Evolutionary conservation across 2,888 invertebrate species (phyloP).

Genomic region (Monopis laevigella): DNA sequence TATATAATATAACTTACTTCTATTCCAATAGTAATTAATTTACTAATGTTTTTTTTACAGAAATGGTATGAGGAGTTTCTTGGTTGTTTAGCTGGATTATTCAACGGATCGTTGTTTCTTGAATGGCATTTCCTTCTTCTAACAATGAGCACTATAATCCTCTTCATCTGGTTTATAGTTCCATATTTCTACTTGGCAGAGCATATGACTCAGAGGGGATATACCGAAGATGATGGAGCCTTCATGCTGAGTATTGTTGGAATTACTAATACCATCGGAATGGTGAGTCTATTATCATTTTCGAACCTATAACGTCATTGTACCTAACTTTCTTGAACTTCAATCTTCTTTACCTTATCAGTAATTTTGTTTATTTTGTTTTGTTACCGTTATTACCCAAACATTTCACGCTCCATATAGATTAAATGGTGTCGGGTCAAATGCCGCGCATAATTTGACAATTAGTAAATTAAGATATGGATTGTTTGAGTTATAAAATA

Average conservation of each 20-base stretch:
- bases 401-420: no score
- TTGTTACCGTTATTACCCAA: no score
- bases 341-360: no score
- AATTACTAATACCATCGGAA: constrained; percentile 89
- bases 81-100: constrained; percentile 49
- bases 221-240: constrained; percentile 78
- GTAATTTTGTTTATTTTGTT: no score
- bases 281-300: constrained; percentile 77
- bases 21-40: no score
- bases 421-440: no score
- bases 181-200: constrained; percentile 95
- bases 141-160: constrained; percentile 84
- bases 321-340: no score
- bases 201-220: constrained; percentile 75
- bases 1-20: constrained; percentile 2
- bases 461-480: no score
- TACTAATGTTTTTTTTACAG: constrained; percentile 27
- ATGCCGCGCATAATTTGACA: no score
- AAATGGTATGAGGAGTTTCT: constrained; percentile 54
- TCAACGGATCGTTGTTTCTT: constrained; percentile 82
- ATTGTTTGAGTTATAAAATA: no score
- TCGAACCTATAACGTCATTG: no score
- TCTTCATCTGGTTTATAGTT: constrained; percentile 95
- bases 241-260: constrained; percentile 87
- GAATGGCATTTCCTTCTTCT: constrained; percentile 82